These are phyloP conservation scores for Dermolepida albohirtum DNA, from an alignment of 2,888 invertebrate genomes.

Conservation along the genomic window DNA sequence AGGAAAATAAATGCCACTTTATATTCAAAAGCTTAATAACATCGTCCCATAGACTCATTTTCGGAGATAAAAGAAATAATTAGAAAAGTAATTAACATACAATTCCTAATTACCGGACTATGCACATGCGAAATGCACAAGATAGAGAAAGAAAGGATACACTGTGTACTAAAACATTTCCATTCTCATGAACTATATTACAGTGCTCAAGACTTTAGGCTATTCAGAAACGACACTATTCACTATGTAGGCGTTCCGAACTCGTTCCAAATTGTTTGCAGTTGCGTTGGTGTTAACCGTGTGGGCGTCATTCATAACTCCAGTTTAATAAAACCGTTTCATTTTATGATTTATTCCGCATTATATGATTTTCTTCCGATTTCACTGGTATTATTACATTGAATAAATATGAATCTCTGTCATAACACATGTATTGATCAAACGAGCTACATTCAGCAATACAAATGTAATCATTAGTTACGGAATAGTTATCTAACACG, in stretches of 20 bases:
- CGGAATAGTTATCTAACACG: too few relatives aligned
- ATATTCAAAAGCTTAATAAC: too few relatives aligned
- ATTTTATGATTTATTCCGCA: background rate
- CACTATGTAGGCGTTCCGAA: constrained; percentile 43
- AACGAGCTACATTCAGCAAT: too few relatives aligned
- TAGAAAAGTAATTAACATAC: too few relatives aligned
- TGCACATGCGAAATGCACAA: background rate
- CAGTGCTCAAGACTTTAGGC: constrained; percentile 9
- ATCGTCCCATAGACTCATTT: too few relatives aligned
- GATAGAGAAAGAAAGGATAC: background rate
- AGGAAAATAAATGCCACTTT: too few relatives aligned
- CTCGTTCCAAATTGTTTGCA: constrained; percentile 35
- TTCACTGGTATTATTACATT: too few relatives aligned
- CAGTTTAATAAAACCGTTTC: constrained; percentile 5
- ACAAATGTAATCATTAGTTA: too few relatives aligned
- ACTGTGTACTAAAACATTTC: constrained; percentile 16
- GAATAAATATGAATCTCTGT: too few relatives aligned
- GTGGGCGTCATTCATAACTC: constrained; percentile 33
- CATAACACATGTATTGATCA: too few relatives aligned
- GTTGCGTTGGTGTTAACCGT: constrained; percentile 13
- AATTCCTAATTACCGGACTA: constrained; percentile 5
- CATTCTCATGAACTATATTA: constrained; percentile 29
- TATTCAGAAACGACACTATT: constrained; percentile 41
- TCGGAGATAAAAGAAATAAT: too few relatives aligned
- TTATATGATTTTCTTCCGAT: too few relatives aligned